Conservation (phyloP, 2,113 vertebrate genomes). For the Pseudorhombus dupliciocellatus region DNA sequence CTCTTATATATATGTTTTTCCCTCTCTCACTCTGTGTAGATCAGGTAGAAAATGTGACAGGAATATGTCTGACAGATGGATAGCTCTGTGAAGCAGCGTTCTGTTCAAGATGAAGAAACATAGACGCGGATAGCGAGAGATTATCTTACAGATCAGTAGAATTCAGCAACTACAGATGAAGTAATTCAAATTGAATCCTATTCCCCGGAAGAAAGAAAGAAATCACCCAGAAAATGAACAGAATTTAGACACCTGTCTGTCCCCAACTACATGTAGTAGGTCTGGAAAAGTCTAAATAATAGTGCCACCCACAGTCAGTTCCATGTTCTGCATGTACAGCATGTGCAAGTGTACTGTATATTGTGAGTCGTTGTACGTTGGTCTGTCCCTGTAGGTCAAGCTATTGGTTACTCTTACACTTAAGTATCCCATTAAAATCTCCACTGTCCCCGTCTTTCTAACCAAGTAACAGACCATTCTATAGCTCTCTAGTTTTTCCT, state of each 20-base stretch:
- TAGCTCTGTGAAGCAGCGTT: constrained; percentile 72
- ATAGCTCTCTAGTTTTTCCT: constrained; percentile 38
- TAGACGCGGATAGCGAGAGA: constrained; percentile 53
- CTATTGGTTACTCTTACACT: constrained; percentile 55
- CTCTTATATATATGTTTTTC: constrained; percentile 3
- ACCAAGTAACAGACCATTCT: constrained; percentile 49
- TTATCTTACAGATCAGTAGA: constrained; percentile 61
- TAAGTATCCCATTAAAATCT: constrained; percentile 65
- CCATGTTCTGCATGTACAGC: constrained; percentile 64
- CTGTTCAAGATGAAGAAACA: constrained; percentile 64
- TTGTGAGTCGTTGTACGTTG: constrained; percentile 54
- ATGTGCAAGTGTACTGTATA: constrained; percentile 52
- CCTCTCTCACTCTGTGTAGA: constrained; percentile 17
- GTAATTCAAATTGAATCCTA: constrained; percentile 59
- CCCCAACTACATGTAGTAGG: constrained; percentile 69
- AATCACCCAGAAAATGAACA: constrained; percentile 68
- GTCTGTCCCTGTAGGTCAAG: constrained; percentile 61
- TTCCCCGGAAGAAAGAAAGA: constrained; percentile 64
- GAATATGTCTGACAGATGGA: constrained; percentile 57
- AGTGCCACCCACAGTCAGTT: constrained; percentile 69
- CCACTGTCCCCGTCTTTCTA: constrained; percentile 57
- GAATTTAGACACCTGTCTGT: constrained; percentile 64
- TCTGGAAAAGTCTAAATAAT: constrained; percentile 67
- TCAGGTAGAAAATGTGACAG: constrained; percentile 64
- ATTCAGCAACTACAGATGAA: constrained; percentile 63